Evolutionary conservation across 2,888 invertebrate species (phyloP).

Genomic region (Hermodice carunculata): DNA sequence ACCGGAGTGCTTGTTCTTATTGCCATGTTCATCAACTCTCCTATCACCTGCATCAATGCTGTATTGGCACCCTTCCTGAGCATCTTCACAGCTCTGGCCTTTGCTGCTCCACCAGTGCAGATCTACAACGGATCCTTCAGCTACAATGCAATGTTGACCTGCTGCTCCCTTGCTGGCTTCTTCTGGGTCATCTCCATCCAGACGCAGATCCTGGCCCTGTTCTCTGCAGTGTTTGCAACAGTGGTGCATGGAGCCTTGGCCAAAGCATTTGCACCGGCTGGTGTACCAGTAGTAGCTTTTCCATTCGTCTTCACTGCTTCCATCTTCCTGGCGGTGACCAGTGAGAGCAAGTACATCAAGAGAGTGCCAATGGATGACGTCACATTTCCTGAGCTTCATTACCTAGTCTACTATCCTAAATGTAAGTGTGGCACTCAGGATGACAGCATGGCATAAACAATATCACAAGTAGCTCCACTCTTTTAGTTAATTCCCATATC

Average conservation of each 20-base stretch:
- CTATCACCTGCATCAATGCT: slow-evolving; percentile 20
- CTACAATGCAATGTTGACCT: slow-evolving; percentile 25
- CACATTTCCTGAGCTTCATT: slow-evolving; percentile 11
- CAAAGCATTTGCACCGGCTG: too few species aligned
- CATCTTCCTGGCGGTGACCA: slow-evolving; percentile 9
- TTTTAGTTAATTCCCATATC: too few species aligned
- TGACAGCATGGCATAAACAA: too few species aligned
- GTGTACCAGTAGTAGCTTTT: slow-evolving; percentile 20
- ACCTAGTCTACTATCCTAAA: too few species aligned
- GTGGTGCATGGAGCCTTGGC: too few species aligned
- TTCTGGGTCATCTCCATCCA: slow-evolving; percentile 15
- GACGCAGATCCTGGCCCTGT: slow-evolving; percentile 12
- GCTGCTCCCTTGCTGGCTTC: slow-evolving; percentile 20
- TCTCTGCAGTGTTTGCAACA: too few species aligned
- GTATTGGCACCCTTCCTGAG: slow-evolving; percentile 12
- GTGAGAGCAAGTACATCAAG: background rate
- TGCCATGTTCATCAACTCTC: slow-evolving; percentile 17
- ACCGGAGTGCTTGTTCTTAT: slow-evolving; percentile 16
- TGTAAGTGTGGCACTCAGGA: too few species aligned
- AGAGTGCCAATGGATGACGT: slow-evolving; percentile 10
- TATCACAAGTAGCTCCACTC: too few species aligned
- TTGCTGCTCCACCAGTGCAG: slow-evolving; percentile 20
- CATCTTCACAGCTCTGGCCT: slow-evolving; percentile 17
- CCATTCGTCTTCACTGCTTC: slow-evolving; percentile 22
- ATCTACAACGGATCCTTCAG: slow-evolving; percentile 20